A percentile compares a stretch with the other conserved stretches of the same genome.
Conservation (phyloP, 2,888 invertebrate genomes). For the Andrena dorsata region DNA sequence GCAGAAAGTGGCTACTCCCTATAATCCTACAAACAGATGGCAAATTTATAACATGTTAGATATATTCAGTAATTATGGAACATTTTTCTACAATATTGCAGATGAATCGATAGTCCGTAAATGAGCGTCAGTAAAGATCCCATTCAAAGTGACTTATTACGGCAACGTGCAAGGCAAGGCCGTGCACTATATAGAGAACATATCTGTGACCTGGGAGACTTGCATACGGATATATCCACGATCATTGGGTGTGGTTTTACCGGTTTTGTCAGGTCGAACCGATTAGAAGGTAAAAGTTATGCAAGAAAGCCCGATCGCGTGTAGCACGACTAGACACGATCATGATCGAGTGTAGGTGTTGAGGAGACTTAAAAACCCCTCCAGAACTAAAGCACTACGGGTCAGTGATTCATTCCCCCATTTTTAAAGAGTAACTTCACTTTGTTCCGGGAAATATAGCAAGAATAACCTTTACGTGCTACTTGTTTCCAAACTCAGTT, state of each 20-base stretch:
- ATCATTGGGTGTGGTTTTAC: conserved; percentile 82
- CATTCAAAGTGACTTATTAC: conserved; percentile 73
- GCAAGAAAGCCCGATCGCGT: conserved; percentile 71
- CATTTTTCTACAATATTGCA: neutral
- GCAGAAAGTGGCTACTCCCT: too few relatives aligned
- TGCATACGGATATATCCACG: conserved; percentile 52
- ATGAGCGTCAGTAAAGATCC: conserved; percentile 36
- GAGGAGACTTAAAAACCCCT: conserved; percentile 25
- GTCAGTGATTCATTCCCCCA: conserved; percentile 48
- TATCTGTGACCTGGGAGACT: conserved; percentile 43
- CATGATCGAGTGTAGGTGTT: conserved; percentile 60
- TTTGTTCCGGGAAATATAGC: conserved; percentile 2
- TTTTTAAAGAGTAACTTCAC: conserved; percentile 13
- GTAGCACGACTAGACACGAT: conserved; percentile 54
- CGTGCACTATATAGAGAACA: conserved; percentile 58
- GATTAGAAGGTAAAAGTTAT: conserved; percentile 79
- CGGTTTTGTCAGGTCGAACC: conserved; percentile 77
- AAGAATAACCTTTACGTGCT: neutral
- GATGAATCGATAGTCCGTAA: conserved; percentile 60
- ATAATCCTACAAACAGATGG: too few relatives aligned
- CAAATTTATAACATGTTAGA: too few relatives aligned
- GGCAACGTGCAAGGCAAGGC: conserved; percentile 76
- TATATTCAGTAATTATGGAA: too few relatives aligned
- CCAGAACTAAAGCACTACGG: conserved; percentile 1
- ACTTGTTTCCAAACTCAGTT: neutral